phyloP scores from a whole-genome alignment of 2,113 vertebrate species.

The Strix aluco region DNA sequence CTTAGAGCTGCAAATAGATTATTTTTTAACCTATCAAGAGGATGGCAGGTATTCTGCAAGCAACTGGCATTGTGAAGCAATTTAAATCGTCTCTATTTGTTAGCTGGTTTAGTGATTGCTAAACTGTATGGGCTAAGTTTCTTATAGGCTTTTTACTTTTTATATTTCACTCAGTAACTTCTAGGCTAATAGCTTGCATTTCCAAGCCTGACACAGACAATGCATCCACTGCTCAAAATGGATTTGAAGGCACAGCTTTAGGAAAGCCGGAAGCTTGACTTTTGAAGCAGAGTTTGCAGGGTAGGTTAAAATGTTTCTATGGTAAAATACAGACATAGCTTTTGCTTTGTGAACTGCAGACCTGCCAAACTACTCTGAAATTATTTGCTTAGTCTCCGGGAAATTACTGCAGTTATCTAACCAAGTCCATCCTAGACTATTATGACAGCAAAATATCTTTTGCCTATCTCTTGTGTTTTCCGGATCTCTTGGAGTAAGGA shows the following conservation, averaged over 20 bases:
- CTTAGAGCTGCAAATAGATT: slow-evolving; percentile 67
- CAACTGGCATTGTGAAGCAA: not conserved
- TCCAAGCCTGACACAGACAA: not conserved
- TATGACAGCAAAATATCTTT: not conserved
- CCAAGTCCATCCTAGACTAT: not conserved
- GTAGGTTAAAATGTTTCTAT: not conserved
- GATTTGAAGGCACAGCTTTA: not conserved
- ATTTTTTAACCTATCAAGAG: slow-evolving; percentile 59
- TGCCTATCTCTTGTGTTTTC: not conserved
- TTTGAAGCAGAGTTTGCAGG: not conserved
- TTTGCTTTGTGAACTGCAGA: not conserved
- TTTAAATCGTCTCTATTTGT: not conserved
- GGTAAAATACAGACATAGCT: not conserved
- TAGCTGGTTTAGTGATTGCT: slow-evolving; percentile 14
- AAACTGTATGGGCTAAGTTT: slow-evolving; percentile 7
- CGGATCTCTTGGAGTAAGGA: not conserved
- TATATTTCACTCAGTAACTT: not conserved
- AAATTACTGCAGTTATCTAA: slow-evolving; percentile 21
- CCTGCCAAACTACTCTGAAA: not conserved
- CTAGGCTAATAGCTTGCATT: not conserved
- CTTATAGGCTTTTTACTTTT: not conserved
- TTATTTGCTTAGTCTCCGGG: not conserved
- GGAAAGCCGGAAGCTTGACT: slow-evolving; percentile 5
- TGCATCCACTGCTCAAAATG: not conserved
- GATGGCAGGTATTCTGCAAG: slow-evolving; percentile 31